phyloP scores from a whole-genome alignment of 2,797 vertebrate genomes.

The Okamejei kenojei region DNA sequence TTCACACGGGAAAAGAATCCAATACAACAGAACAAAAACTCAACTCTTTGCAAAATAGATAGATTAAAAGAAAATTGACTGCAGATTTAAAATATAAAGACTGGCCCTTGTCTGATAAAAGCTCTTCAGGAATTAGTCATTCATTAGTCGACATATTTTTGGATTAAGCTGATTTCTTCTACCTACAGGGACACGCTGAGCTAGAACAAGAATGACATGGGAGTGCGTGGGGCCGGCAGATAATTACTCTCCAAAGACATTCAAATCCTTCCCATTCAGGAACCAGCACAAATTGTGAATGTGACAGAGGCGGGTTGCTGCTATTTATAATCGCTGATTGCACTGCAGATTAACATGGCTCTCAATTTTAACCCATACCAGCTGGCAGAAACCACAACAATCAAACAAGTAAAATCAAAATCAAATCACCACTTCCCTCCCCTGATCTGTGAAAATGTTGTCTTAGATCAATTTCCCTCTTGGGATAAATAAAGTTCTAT shows the following conservation, averaged over 20 bases:
- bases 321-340: not conserved
- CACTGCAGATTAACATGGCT: not conserved
- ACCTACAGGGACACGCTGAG: no score
- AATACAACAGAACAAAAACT: not conserved
- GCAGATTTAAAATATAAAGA: not conserved
- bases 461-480: not conserved
- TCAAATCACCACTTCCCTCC: not conserved
- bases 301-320: not conserved
- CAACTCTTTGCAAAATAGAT: not conserved
- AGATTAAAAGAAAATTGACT: not conserved
- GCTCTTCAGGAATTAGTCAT: not conserved
- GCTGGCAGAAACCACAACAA: not conserved
- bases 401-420: not conserved
- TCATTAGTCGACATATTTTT: not conserved
- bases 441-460: not conserved
- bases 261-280: not conserved
- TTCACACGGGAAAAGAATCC: not conserved
- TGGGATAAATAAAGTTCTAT: no score
- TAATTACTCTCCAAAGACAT: no score
- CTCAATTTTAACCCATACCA: not conserved
- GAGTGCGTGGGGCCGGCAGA: not conserved
- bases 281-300: not conserved
- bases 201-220: not conserved
- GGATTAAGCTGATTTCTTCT: not conserved
- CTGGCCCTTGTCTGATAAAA: not conserved